phyloP scores from a whole-genome alignment of 1,140 invertebrate genomes.

The Globodera rostochiensis region DNA sequence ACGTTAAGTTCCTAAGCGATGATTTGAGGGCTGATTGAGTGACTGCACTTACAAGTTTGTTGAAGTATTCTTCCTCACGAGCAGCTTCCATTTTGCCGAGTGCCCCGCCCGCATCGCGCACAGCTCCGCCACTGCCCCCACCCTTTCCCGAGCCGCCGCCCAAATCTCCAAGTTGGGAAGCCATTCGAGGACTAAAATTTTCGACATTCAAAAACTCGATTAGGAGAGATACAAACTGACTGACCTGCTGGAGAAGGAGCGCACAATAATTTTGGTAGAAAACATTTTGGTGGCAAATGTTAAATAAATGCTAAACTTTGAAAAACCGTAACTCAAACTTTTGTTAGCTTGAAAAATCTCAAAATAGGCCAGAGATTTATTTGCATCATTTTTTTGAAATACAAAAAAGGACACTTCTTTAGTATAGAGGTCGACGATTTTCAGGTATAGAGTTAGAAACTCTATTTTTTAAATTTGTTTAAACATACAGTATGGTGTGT shows the following conservation, averaged over 20 bases:
- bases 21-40: not conserved
- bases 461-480: too few relatives aligned
- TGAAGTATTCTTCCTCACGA: slow-evolving; percentile 88
- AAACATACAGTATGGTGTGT: too few relatives aligned
- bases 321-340: too few relatives aligned
- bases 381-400: too few relatives aligned
- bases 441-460: too few relatives aligned
- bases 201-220: not conserved
- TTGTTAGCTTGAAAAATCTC: too few relatives aligned
- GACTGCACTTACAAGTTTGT: slow-evolving; percentile 69
- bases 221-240: not conserved
- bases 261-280: slow-evolving; percentile 26
- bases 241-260: slow-evolving; percentile 17
- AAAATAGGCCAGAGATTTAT: too few relatives aligned
- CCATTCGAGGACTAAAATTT: slow-evolving; percentile 9
- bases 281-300: slow-evolving; percentile 8
- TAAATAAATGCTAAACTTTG: too few relatives aligned
- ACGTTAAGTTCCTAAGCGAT: not conserved
- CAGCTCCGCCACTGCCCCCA: slow-evolving; percentile 44
- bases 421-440: too few relatives aligned
- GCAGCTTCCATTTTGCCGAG: slow-evolving; percentile 89
- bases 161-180: slow-evolving; percentile 21
- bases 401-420: too few relatives aligned
- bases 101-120: slow-evolving; percentile 80
- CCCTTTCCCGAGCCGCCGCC: slow-evolving; percentile 47